Evolutionary conservation across 1,140 invertebrate genomes (phyloP), one percentile per base, ranked within the genome.

Genomic region (Drosophila rhopaloa): DNA sequence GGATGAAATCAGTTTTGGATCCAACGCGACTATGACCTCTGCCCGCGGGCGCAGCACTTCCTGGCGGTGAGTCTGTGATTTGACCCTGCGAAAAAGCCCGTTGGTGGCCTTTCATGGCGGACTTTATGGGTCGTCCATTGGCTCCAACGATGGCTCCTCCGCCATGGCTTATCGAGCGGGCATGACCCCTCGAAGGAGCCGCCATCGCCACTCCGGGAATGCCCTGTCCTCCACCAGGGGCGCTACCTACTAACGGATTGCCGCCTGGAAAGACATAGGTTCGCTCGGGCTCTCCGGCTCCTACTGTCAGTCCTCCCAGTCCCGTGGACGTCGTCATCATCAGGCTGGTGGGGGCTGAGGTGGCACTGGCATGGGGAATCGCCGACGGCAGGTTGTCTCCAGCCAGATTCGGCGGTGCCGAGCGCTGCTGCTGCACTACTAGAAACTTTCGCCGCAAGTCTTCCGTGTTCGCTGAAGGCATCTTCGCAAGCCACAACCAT

Each of bases 51-150:
- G 93, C 93, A 0, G 93, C 79, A 50, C 65, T 79, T 1, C 84
- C 81, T 40, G 93, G 82, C 78, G 90, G 72, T 80, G 93, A 74
- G 73, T 96, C 95, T 10, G 94, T 94, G 56, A 97, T 96, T 91
- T 97, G 96, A 5, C 97, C 97, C 81, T 97, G 97, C 5, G 96
- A 97, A 85, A 97, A 95, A 5, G 97, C 97, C 44, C 97, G 94
- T 81, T 97, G 96, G 86, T 97, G 97, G 5, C 95, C 93, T 63
- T 95, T 95, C 91, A 94, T 93, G 0, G 94, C 94, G 8, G 94
- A 95, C 89, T 96, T 96, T 46, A 97, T 93, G 0, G 95, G 95
- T 29, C 95, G 91, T 55, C 93, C 80, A 70, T 93, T 77, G 29
- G 93, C 89, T 27, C 93, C 91, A 61, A 93, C 93, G 35, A 93